Evolutionary conservation across 2,888 invertebrate genomes (phyloP), one percentile per base, ranked within the genome.

Genomic region (Marronus borbonicus): DNA sequence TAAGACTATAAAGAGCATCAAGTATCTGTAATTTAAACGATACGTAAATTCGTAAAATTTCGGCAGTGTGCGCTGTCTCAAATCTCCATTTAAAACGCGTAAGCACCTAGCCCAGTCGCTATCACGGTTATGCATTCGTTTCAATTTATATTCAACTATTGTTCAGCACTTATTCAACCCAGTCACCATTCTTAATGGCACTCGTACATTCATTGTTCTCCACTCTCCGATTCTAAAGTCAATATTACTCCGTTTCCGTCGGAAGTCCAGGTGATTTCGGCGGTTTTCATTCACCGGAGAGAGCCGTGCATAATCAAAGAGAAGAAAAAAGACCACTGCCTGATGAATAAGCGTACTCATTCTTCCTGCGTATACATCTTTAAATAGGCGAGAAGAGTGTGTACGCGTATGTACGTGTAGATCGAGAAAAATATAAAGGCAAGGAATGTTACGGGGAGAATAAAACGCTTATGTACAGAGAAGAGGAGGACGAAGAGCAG

Each of bases 261-360:
- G 85, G 85, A 85, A 84, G 84, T 84, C 82, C 83, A 83, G 83
- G 82, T 83, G 84, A 83, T 83, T 83, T 83, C 81, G 82, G 80
- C 81, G 80, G 78, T 80, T 69, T 78, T 74, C 76, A 79, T 80
- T 79, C 79, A 78, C 76, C 72, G 20, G 55, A 58, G 55, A 20
- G 55, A 58, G 55, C 55, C 55, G 20, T 58, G n/a, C 17, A 58
- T 20, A 58, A 17, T 8, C 20, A 58, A 17, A 58, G 20, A 62
- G 14, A 10, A 72, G 39, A 72, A 58, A 58, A 58, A 72, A 58
- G 20, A 68, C 50, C 66, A 28, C 66, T 49, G 66, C 24, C 31
- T 66, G 39, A 76, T 66, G 36, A 39, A 17, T 31, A 31, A 49
- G 66, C 24, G 39, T 66, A 49, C 17, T 49, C 49, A 44, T 66